These are phyloP conservation scores for Archaeoteleia sp. DNA, from an alignment of 2,888 invertebrate species.

Conservation along the genomic window DNA sequence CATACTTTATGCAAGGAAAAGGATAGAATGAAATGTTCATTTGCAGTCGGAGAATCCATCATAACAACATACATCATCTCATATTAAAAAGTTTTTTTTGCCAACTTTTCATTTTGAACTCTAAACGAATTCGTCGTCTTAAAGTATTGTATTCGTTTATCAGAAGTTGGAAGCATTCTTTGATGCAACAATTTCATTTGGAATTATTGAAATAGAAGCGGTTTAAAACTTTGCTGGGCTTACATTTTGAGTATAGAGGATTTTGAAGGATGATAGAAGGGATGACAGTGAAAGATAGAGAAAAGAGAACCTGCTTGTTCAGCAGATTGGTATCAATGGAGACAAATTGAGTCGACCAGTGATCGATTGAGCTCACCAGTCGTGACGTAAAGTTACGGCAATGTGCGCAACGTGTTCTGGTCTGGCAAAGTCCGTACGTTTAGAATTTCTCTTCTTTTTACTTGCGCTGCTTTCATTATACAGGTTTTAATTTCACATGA, in stretches of 20 bases:
- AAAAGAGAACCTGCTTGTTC: conserved; percentile 65
- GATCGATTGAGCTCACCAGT: conserved; percentile 73
- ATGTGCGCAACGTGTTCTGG: conserved; percentile 66
- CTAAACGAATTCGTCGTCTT: no score
- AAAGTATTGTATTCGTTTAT: conserved; percentile 1
- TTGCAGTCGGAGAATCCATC: conserved; percentile 16
- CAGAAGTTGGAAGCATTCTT: conserved; percentile 3
- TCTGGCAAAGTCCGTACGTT: conserved; percentile 43
- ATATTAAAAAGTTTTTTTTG: no score
- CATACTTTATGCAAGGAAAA: conserved; percentile 17
- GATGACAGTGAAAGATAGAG: conserved; percentile 51
- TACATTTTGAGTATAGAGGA: conserved; percentile 17
- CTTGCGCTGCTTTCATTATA: conserved; percentile 24
- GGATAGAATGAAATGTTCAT: no score
- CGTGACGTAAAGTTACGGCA: conserved; percentile 70
- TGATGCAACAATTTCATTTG: not conserved
- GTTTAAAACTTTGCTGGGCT: conserved; percentile 28
- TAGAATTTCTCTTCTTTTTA: conserved; percentile 24
- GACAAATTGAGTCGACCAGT: conserved; percentile 74
- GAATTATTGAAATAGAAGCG: conserved; percentile 41
- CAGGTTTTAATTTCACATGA: conserved; percentile 17
- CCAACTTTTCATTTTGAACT: no score
- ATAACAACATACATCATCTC: not conserved
- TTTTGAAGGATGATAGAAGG: conserved; percentile 42
- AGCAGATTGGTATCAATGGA: conserved; percentile 75